These are phyloP conservation scores for Catostomus latipinnis DNA, from an alignment of 2,797 vertebrate species.

Conservation along the genomic window DNA sequence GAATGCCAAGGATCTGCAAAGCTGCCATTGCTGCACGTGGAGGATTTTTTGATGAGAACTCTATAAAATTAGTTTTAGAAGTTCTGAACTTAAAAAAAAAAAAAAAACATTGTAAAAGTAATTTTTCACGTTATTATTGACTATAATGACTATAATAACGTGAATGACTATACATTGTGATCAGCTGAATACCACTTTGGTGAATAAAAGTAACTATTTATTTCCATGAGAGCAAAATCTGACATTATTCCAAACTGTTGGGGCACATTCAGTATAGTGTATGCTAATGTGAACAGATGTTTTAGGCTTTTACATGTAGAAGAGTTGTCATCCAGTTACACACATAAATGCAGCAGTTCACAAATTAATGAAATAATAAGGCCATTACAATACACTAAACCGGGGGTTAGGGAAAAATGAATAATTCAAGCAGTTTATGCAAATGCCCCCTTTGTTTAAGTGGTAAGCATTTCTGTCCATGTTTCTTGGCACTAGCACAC, in stretches of 20 bases:
- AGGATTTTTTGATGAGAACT: too few relatives aligned
- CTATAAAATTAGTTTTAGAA: too few relatives aligned
- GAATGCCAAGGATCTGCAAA: too few relatives aligned
- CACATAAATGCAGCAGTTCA: constrained; percentile 55
- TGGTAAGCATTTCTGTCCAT: constrained; percentile 80
- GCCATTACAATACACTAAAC: constrained; percentile 58
- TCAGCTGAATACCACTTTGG: too few relatives aligned
- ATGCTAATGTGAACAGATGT: constrained; percentile 59
- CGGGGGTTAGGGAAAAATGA: constrained; percentile 66
- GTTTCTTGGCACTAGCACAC: constrained; percentile 84
- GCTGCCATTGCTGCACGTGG: too few relatives aligned
- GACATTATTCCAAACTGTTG: too few relatives aligned
- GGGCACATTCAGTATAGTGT: constrained; percentile 19
- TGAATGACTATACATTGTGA: too few relatives aligned
- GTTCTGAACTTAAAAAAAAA: too few relatives aligned
- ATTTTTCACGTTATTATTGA: too few relatives aligned
- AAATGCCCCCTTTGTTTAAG: constrained; percentile 83
- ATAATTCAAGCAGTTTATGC: constrained; percentile 79
- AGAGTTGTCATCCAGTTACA: constrained; percentile 59
- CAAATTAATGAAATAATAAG: constrained; percentile 67
- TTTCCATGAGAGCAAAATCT: background rate
- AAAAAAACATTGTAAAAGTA: too few relatives aligned
- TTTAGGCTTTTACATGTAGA: constrained; percentile 53
- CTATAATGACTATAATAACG: too few relatives aligned
- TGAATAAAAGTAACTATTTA: too few relatives aligned